Evolutionary conservation across 2,113 vertebrate genomes (phyloP).

Genomic region (Caloenas nicobarica): DNA sequence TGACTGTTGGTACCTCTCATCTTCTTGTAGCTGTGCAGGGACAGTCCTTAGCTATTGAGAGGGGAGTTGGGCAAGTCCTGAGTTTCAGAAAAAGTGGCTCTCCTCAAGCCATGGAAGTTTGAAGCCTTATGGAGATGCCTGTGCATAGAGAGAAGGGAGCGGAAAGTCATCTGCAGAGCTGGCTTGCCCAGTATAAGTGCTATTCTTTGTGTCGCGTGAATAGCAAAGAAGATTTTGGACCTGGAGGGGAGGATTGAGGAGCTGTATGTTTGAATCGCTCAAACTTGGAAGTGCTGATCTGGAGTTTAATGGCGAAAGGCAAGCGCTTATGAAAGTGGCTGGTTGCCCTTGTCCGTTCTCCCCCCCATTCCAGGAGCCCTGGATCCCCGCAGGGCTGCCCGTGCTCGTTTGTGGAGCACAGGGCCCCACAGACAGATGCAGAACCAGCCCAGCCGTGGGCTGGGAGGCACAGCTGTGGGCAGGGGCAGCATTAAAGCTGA

Average conservation of each 20-base stretch:
- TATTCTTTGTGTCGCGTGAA: neutral
- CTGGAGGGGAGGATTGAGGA: neutral
- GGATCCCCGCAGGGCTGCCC: neutral
- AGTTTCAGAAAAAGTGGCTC: neutral
- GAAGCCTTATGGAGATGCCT: neutral
- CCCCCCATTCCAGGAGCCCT: neutral
- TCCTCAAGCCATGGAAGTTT: neutral
- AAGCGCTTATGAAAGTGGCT: neutral
- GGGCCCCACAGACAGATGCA: neutral
- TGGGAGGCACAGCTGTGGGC: neutral
- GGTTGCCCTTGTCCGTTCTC: neutral
- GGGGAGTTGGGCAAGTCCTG: neutral
- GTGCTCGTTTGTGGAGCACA: neutral
- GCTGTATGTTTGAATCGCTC: neutral
- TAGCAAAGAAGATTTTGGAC: neutral
- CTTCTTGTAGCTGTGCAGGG: neutral
- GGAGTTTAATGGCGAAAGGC: neutral
- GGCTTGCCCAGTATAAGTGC: neutral
- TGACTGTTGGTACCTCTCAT: neutral
- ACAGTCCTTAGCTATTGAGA: neutral
- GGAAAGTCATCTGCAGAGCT: neutral
- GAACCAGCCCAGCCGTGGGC: neutral
- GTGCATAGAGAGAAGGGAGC: neutral
- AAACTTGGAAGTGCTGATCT: fast-evolving
- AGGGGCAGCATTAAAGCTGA: neutral